Percentiles rank a stretch among this genome's conserved stretches.
phyloP scores from a whole-genome alignment of 1,140 invertebrate species.

The Camponotus floridanus region DNA sequence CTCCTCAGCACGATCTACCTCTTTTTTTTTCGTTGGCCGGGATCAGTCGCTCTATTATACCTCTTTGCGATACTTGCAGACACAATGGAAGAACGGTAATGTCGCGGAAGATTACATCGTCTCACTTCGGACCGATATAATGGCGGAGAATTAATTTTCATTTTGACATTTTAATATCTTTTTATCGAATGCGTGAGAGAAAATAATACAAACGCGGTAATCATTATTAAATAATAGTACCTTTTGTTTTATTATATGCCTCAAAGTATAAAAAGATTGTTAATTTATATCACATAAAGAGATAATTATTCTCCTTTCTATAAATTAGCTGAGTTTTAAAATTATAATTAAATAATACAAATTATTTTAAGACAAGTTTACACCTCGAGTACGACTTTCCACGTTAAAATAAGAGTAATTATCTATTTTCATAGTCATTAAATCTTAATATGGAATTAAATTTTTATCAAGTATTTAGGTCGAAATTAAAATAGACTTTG shows the following conservation, averaged over 20 bases:
- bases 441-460: neutral
- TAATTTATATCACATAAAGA: neutral
- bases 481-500: neutral
- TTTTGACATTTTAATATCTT: neutral
- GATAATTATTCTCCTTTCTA: neutral
- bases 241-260: neutral
- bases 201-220: neutral
- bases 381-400: neutral
- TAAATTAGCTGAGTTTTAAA: neutral
- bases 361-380: neutral
- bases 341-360: neutral
- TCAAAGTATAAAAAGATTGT: neutral
- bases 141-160: neutral
- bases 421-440: neutral
- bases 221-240: neutral
- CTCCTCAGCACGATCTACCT: neutral
- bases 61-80: constrained; percentile 21
- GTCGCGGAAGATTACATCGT: constrained; percentile 8
- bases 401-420: neutral
- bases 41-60: constrained; percentile 10
- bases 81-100: neutral
- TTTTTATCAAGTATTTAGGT: neutral
- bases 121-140: neutral
- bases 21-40: neutral
- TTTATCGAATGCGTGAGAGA: neutral